These are phyloP conservation scores for Tetragonula clypearis DNA, from an alignment of 1,140 invertebrate species.

Conservation along the genomic window DNA sequence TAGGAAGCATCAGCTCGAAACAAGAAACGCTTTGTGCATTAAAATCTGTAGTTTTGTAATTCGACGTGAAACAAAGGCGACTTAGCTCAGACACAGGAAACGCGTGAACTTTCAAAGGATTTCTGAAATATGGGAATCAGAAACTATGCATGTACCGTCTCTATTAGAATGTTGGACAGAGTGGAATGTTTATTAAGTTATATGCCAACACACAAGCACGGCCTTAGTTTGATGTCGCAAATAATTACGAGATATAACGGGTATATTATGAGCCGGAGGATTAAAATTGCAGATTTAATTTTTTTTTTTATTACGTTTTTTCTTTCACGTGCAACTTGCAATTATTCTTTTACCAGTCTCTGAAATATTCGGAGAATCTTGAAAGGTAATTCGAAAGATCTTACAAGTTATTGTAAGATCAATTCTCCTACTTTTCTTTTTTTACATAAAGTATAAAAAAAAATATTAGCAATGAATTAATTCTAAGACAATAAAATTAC, in stretches of 20 bases:
- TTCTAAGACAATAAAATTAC: neutral
- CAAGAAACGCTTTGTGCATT: neutral
- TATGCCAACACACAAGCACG: neutral
- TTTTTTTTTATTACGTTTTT: neutral
- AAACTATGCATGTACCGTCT: neutral
- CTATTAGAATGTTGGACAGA: neutral
- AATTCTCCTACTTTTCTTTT: constrained; percentile 80
- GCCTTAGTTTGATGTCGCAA: neutral
- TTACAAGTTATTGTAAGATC: neutral
- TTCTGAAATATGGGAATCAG: neutral
- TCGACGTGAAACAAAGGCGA: neutral
- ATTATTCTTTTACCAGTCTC: too few relatives aligned
- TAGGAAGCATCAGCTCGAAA: too few relatives aligned
- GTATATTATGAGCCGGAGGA: neutral
- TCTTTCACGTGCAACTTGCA: neutral
- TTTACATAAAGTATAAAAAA: neutral
- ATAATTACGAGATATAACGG: neutral
- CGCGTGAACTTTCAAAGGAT: neutral
- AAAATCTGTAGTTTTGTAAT: neutral
- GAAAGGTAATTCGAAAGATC: too few relatives aligned
- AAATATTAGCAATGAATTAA: neutral
- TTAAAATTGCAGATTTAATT: neutral
- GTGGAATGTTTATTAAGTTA: neutral
- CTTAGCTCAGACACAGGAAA: neutral
- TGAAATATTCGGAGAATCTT: too few relatives aligned